phyloP scores from a whole-genome alignment of 2,888 invertebrate genomes.

The Cerastis leucographa region DNA sequence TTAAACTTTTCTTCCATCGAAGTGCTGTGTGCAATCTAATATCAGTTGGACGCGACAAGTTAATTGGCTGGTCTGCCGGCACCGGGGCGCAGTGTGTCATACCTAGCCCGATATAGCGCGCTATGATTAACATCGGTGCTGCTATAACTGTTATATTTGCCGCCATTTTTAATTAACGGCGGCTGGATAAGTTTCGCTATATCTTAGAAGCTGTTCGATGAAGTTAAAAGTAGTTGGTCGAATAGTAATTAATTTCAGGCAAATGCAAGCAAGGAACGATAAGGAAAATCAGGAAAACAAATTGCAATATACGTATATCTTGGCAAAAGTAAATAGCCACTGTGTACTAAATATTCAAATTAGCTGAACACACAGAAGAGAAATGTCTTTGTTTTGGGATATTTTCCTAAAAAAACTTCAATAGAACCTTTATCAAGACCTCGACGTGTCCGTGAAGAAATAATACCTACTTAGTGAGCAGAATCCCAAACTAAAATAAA shows the following conservation, averaged over 20 bases:
- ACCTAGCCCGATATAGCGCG: neutral
- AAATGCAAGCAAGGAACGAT: neutral
- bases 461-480: neutral
- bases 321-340: neutral
- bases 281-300: neutral
- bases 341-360: neutral
- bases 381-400: neutral
- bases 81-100: constrained; percentile 33
- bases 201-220: neutral
- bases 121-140: constrained; percentile 32
- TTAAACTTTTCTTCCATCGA: neutral
- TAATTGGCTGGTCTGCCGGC: constrained; percentile 55
- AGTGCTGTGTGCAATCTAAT: constrained; percentile 39
- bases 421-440: neutral
- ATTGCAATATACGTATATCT: neutral
- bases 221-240: neutral
- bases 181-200: neutral
- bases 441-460: neutral
- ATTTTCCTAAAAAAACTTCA: too few species aligned
- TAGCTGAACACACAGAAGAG: neutral
- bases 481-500: constrained; percentile 13
- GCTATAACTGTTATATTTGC: constrained; percentile 13
- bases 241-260: neutral
- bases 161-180: constrained; percentile 21
- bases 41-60: constrained; percentile 57